Conservation (phyloP, 2,113 vertebrate species). For the Emydura subglobosa region DNA sequence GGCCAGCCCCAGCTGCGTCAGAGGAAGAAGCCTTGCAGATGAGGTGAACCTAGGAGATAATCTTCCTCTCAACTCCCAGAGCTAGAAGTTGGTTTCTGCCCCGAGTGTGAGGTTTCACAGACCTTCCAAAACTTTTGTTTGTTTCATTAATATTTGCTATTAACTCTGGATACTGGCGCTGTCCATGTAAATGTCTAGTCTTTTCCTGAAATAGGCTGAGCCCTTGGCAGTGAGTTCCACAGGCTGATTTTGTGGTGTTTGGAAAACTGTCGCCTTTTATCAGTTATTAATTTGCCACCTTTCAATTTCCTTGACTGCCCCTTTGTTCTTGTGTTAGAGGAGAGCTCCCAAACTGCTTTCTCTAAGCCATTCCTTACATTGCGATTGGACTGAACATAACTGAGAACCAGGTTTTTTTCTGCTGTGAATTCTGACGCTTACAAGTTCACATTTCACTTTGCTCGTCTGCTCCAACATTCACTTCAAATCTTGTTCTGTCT, state of each 20-base stretch:
- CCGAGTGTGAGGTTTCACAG: not conserved
- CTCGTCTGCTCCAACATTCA: not conserved
- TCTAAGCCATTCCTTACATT: not conserved
- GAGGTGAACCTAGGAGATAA: not conserved
- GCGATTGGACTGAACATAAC: not conserved
- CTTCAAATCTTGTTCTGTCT: not conserved
- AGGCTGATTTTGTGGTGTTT: not conserved
- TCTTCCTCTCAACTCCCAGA: not conserved
- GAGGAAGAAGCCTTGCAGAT: not conserved
- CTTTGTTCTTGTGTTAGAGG: not conserved
- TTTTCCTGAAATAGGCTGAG: not conserved
- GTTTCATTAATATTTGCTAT: not conserved
- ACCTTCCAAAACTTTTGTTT: not conserved
- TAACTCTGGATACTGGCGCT: not conserved
- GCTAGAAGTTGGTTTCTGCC: not conserved
- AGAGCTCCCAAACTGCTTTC: not conserved
- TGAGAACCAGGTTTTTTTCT: not conserved
- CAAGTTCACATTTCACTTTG: not conserved
- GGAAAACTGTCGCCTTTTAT: not conserved
- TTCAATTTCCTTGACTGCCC: not conserved
- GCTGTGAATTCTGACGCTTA: not conserved
- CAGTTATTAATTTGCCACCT: not conserved
- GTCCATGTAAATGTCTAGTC: not conserved
- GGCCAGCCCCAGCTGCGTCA: not conserved
- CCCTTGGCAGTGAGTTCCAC: not conserved